Percentiles rank a stretch among this genome's conserved stretches.
These are phyloP conservation scores for Phodopus roborovskii DNA, from an alignment of 2,113 vertebrate species.

Conservation along the genomic window DNA sequence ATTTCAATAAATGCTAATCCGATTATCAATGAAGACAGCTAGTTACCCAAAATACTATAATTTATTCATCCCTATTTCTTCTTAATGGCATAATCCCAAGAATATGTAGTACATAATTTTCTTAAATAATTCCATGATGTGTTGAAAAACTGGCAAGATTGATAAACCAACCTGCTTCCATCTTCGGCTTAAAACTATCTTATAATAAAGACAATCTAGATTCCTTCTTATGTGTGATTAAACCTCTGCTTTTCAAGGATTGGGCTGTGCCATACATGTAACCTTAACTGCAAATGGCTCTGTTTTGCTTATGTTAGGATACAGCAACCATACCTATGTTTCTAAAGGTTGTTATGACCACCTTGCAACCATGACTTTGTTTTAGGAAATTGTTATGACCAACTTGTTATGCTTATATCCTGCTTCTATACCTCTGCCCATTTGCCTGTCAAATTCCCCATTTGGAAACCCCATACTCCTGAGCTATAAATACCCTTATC, in stretches of 20 bases:
- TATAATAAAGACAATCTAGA: background rate
- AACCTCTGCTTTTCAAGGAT: background rate
- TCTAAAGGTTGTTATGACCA: background rate
- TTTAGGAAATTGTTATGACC: background rate
- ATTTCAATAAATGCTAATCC: conserved; percentile 45
- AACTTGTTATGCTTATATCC: background rate
- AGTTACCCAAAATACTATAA: background rate
- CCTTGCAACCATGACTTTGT: background rate
- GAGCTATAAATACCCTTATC: background rate
- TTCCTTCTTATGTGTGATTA: background rate
- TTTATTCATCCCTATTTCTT: conserved; percentile 18
- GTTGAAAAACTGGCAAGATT: background rate
- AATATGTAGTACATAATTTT: background rate
- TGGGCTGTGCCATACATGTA: background rate
- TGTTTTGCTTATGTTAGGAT: background rate
- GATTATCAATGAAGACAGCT: background rate
- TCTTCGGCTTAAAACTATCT: background rate
- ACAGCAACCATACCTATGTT: background rate
- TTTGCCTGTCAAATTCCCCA: background rate
- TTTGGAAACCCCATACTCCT: background rate
- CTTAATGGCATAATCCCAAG: background rate
- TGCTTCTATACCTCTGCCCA: background rate
- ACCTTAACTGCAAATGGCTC: background rate
- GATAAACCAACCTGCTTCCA: background rate
- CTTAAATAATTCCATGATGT: background rate